phyloP scores from a whole-genome alignment of 2,797 vertebrate genomes.

The Paramormyrops hopkinsi region DNA sequence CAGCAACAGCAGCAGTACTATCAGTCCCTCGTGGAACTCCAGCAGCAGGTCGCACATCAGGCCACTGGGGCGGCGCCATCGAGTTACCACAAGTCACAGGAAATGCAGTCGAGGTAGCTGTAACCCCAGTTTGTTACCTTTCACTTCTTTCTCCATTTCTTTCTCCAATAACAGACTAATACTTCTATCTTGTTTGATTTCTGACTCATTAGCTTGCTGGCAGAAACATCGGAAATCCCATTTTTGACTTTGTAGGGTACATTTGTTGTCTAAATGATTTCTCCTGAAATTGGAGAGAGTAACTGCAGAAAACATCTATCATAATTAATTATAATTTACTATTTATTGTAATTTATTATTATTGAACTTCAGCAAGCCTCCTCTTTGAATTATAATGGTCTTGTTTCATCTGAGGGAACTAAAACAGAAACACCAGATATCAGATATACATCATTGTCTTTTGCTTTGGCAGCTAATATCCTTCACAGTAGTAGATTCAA shows the following conservation, averaged over 20 bases:
- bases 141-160: background rate
- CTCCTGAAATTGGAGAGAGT: background rate
- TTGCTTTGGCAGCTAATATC: background rate
- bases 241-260: background rate
- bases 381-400: background rate
- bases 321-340: background rate
- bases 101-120: slow-evolving; percentile 95
- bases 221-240: background rate
- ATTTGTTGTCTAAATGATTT: background rate
- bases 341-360: background rate
- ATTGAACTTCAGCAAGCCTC: background rate
- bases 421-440: background rate
- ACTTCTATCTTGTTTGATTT: background rate
- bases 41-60: slow-evolving; percentile 70
- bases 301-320: background rate
- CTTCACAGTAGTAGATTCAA: background rate
- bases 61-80: slow-evolving; percentile 54
- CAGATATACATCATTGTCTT: background rate
- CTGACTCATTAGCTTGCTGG: background rate
- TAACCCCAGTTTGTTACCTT: background rate
- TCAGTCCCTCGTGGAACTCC: slow-evolving; percentile 88
- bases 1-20: slow-evolving; percentile 81
- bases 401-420: background rate
- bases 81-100: slow-evolving; percentile 77
- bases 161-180: background rate